phyloP scores from a whole-genome alignment of 2,797 vertebrate species.

The Mycteria americana region DNA sequence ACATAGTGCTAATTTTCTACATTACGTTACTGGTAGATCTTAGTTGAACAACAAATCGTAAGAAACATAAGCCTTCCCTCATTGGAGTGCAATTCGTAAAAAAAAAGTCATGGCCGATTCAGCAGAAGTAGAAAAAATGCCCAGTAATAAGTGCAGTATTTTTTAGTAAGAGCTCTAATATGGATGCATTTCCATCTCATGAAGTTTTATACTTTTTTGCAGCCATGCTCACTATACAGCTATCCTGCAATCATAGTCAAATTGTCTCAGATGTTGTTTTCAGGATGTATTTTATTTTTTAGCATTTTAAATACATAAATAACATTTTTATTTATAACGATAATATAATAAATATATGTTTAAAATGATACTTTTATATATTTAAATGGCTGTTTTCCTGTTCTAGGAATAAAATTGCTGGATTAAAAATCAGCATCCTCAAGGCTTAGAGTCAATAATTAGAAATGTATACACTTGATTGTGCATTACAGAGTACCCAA shows the following conservation, averaged over 20 bases:
- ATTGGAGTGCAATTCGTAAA: background rate
- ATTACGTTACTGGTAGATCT: background rate
- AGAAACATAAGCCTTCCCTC: background rate
- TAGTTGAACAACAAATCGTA: background rate
- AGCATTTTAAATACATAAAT: background rate
- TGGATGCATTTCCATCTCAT: background rate
- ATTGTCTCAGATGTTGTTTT: background rate
- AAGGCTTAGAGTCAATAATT: background rate
- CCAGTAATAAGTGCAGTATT: background rate
- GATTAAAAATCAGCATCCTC: background rate
- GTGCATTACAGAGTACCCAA: background rate
- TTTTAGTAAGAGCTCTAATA: background rate
- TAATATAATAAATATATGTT: background rate
- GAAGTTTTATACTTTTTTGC: background rate
- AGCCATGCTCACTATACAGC: background rate
- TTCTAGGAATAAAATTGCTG: background rate
- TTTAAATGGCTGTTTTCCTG: background rate
- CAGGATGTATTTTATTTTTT: background rate
- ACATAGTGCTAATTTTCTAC: background rate
- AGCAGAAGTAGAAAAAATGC: background rate
- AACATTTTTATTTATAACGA: background rate
- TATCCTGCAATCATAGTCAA: background rate
- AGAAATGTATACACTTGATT: background rate
- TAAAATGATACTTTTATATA: background rate
- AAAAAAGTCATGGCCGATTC: background rate